Percentiles rank a stretch among this genome's conserved stretches.
These are phyloP conservation scores for Ladona fulva DNA, from an alignment of 1,140 invertebrate genomes.

Conservation along the genomic window DNA sequence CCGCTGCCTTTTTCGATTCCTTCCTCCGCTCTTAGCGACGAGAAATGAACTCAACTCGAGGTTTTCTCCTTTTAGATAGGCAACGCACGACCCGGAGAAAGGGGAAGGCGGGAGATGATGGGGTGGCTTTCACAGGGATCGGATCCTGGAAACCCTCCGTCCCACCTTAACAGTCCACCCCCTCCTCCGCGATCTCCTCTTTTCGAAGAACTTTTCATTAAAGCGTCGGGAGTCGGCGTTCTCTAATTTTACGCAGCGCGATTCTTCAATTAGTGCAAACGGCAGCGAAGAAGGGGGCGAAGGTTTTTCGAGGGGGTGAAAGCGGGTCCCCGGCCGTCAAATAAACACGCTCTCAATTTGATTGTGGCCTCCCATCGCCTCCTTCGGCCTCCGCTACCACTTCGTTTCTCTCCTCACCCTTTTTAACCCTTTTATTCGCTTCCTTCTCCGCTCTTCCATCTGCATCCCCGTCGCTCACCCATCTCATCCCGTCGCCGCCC, in stretches of 20 bases:
- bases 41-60: not conserved
- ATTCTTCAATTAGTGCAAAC: conserved; percentile 10
- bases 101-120: not conserved
- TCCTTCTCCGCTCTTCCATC: not conserved
- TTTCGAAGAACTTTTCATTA: conserved; percentile 5
- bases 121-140: not conserved
- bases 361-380: not conserved
- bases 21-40: too few species aligned
- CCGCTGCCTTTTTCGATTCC: not conserved
- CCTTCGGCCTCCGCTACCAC: not conserved
- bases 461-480: not conserved
- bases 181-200: not conserved
- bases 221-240: not conserved
- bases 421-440: not conserved
- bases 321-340: not conserved
- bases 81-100: not conserved
- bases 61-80: not conserved
- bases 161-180: not conserved
- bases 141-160: not conserved
- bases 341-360: conserved; percentile 4
- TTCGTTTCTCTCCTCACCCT: not conserved
- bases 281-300: not conserved
- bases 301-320: not conserved
- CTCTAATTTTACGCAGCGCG: conserved; percentile 7
- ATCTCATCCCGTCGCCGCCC: not conserved